phyloP scores from a whole-genome alignment of 1,140 invertebrate species.

The Epicauta chinensis region DNA sequence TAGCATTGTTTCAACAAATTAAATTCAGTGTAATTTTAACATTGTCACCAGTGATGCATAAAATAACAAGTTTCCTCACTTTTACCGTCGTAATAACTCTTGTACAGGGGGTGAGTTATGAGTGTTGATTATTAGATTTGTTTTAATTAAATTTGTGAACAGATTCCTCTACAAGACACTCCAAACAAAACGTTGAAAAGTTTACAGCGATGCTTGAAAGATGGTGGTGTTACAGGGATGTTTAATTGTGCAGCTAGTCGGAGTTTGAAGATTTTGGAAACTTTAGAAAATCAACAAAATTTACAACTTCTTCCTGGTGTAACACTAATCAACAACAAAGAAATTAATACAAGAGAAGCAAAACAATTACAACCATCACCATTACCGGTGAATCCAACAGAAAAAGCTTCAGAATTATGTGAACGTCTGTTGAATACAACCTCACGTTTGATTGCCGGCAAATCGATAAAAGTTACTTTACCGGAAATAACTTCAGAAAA shows the following conservation, averaged over 20 bases:
- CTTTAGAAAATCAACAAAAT: neutral
- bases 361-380: slow-evolving; percentile 18
- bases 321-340: slow-evolving; percentile 39
- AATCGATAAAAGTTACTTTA: slow-evolving; percentile 55
- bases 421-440: slow-evolving; percentile 46
- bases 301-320: neutral
- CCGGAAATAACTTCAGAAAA: slow-evolving; percentile 47
- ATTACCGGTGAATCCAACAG: slow-evolving; percentile 47
- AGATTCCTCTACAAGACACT: too few relatives aligned
- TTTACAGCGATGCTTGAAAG: too few relatives aligned
- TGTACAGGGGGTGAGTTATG: too few relatives aligned
- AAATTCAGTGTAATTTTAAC: neutral
- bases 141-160: too few relatives aligned
- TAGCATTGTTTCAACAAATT: neutral
- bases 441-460: slow-evolving; percentile 50
- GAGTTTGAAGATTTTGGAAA: neutral
- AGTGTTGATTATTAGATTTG: too few relatives aligned
- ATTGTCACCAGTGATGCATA: neutral
- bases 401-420: slow-evolving; percentile 35
- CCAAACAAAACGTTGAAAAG: too few relatives aligned
- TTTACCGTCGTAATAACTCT: too few relatives aligned
- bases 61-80: too few relatives aligned
- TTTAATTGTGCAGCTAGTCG: slow-evolving; percentile 4
- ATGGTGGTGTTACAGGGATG: neutral
- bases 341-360: slow-evolving; percentile 44